Base-by-base conservation (phyloP, 1,140 invertebrate genomes). In the Cardiocondyla obscurior region DNA sequence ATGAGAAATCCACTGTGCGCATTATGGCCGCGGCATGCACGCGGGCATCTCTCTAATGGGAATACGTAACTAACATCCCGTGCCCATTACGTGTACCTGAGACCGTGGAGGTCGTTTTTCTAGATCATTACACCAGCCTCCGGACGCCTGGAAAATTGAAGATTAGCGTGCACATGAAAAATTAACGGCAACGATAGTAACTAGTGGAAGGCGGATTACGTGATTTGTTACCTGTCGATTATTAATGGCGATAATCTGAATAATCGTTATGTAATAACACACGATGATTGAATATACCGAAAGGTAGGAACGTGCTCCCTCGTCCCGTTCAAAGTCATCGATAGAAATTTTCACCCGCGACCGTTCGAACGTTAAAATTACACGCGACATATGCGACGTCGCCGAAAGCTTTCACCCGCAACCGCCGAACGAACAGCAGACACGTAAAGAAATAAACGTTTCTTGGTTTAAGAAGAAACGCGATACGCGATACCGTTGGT, bases 1-100 rank as follows among this genome's bases (percentile, higher is more conserved):
- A 90, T 89, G 83, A 85, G 60, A 85, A 85, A 83, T 85, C 79
- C 86, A 83, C 57, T 76, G 82, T 49, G 76, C 85, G 60, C 82
- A 85, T 83, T 82, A 76, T 77, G 46, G 46, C 65, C 25, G 28
- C 36, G 30, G 77, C 39, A 58, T 69, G 60, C 39, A 51, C 62
- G 46, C 72, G 25, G 25, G 70, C 39, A 39, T 30, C 22, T 53
- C 76, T 36, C 28, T 64, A 81, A 81, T 70, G 64, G 55, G 44
- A 62, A 84, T 84, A 49, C 53, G 70, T 82, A 81, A 72, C 51
- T 72, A 81, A 81, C 77, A 57, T 72, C 77, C 39, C 46, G 0
- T 73, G 28, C 67, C 77, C 51, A 73, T 81, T 81, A 79, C 46
- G 46, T 53, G 33, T 42, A 49, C 62, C 46, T 19, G 25, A 62